phyloP scores from a whole-genome alignment of 1,140 invertebrate species.

The Tetramorium simillimum region DNA sequence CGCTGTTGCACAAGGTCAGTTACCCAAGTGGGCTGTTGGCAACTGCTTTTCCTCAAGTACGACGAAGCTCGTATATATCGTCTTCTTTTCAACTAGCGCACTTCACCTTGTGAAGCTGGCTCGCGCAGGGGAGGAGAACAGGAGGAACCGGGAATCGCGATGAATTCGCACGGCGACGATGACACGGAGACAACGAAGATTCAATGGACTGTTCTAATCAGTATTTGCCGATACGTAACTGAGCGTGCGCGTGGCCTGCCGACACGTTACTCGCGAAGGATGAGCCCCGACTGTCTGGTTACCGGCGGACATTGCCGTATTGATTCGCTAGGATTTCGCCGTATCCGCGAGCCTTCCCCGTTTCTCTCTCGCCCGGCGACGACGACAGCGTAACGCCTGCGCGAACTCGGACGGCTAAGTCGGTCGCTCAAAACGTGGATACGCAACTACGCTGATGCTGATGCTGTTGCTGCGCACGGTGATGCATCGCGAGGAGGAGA shows the following conservation, averaged over 20 bases:
- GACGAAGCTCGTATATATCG: not conserved
- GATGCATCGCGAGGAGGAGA: slow-evolving; percentile 22
- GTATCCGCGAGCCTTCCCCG: slow-evolving; percentile 33
- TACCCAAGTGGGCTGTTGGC: slow-evolving; percentile 73
- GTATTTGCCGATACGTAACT: slow-evolving; percentile 17
- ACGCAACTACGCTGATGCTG: slow-evolving; percentile 54
- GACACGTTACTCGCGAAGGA: slow-evolving; percentile 73
- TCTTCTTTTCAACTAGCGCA: not conserved
- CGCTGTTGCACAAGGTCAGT: slow-evolving; percentile 83
- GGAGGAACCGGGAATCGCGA: not conserved
- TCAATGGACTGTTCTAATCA: slow-evolving; percentile 48
- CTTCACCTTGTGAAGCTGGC: not conserved
- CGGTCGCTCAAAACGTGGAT: slow-evolving; percentile 69
- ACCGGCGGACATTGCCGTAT: slow-evolving; percentile 84
- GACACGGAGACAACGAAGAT: not conserved
- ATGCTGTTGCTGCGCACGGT: slow-evolving; percentile 64
- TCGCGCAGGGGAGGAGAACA: no score
- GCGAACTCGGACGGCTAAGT: slow-evolving; percentile 67
- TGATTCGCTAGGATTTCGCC: slow-evolving; percentile 77
- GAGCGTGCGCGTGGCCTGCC: slow-evolving; percentile 28
- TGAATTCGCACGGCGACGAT: not conserved
- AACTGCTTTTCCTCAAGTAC: slow-evolving; percentile 3
- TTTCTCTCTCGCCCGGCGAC: not conserved
- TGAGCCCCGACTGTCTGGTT: slow-evolving; percentile 81
- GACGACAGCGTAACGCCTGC: slow-evolving; percentile 61